Conservation (phyloP, 2,888 invertebrate genomes). For the Watsonalla cultraria region DNA sequence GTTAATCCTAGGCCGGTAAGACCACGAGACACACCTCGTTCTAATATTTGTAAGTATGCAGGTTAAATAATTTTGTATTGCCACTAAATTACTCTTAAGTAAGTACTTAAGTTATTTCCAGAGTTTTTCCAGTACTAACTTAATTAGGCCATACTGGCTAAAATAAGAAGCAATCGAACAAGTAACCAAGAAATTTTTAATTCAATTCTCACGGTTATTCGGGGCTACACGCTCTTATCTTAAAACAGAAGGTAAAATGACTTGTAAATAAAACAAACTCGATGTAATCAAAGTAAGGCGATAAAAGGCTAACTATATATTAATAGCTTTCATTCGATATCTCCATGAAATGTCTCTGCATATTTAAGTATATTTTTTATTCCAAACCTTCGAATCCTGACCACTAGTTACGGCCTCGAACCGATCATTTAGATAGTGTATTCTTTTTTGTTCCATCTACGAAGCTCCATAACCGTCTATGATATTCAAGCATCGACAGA, state of each 20-base stretch:
- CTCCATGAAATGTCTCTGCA: slow-evolving; percentile 48
- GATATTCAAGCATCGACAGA: slow-evolving; percentile 65
- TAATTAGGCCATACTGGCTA: too few relatives aligned
- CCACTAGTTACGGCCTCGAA: slow-evolving; percentile 54
- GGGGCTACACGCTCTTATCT: background rate
- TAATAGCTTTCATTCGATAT: slow-evolving; percentile 22
- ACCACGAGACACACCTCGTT: too few relatives aligned
- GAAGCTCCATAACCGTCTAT: slow-evolving; percentile 61
- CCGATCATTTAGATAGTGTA: slow-evolving; percentile 57
- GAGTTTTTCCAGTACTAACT: too few relatives aligned
- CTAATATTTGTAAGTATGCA: too few relatives aligned
- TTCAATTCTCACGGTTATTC: background rate
- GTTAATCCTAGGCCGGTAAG: too few relatives aligned
- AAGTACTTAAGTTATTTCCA: too few relatives aligned
- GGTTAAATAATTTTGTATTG: too few relatives aligned
- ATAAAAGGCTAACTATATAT: slow-evolving; percentile 1
- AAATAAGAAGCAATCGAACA: too few relatives aligned
- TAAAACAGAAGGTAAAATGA: background rate
- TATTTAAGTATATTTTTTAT: slow-evolving; percentile 43
- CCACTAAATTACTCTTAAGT: too few relatives aligned
- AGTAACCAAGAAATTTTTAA: background rate
- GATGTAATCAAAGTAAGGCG: background rate
- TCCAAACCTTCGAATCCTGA: slow-evolving; percentile 52
- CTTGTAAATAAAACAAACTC: background rate
- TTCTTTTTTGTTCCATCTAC: slow-evolving; percentile 51